Conservation (phyloP, 2,113 vertebrate genomes). For the Zosterops japonicus region DNA sequence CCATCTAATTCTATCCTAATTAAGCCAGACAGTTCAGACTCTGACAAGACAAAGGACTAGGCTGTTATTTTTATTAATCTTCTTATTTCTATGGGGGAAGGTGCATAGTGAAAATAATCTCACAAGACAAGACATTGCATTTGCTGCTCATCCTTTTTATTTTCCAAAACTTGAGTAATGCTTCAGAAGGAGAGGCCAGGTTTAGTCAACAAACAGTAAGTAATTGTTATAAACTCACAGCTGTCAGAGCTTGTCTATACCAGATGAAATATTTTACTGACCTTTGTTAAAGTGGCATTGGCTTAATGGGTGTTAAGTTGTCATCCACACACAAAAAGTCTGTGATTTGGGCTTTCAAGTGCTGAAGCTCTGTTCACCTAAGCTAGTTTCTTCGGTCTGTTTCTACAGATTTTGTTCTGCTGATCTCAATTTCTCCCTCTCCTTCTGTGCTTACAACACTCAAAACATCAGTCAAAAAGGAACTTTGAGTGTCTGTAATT, state of each 20-base stretch:
- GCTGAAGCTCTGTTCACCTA: neutral
- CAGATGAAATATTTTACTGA: neutral
- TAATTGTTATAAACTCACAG: neutral
- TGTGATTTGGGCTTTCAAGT: neutral
- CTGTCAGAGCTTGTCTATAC: neutral
- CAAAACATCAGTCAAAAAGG: neutral
- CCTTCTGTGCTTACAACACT: neutral
- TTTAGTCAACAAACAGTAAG: neutral
- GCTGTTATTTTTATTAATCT: neutral
- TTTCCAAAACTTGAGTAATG: neutral
- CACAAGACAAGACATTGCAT: neutral
- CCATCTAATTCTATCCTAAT: neutral
- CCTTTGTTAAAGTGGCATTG: neutral
- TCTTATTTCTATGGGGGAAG: neutral
- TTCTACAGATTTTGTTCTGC: neutral
- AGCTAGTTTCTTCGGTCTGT: neutral
- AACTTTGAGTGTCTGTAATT: conserved; percentile 15
- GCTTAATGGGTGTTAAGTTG: neutral
- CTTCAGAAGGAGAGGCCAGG: neutral
- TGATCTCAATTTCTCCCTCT: neutral
- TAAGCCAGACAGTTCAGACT: neutral
- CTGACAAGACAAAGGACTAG: neutral
- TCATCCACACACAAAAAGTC: neutral
- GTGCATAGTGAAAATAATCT: neutral
- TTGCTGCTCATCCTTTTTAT: neutral